Percentiles rank a stretch among this genome's conserved stretches.
These are phyloP conservation scores for Trichosurus vulpecula DNA, from an alignment of 2,797 vertebrate genomes.

Conservation along the genomic window DNA sequence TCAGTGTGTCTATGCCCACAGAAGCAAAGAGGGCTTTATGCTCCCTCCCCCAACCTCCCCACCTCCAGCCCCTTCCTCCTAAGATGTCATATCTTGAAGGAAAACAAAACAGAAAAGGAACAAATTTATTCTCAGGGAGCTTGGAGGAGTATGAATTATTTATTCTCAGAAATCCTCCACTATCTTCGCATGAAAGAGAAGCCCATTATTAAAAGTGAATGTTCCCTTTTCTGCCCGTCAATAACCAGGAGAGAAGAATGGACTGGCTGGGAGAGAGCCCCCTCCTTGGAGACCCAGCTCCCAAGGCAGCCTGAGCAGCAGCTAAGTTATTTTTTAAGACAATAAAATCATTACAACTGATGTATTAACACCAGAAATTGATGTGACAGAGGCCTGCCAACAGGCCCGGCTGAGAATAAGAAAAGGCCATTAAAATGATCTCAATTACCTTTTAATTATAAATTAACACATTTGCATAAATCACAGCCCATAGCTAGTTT, in stretches of 20 bases:
- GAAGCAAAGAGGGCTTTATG: slow-evolving; percentile 80
- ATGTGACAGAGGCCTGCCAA: slow-evolving; percentile 65
- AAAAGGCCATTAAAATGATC: slow-evolving; percentile 69
- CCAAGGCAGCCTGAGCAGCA: slow-evolving; percentile 59
- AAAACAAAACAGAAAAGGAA: slow-evolving; percentile 84
- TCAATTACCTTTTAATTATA: slow-evolving; percentile 69
- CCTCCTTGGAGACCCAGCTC: slow-evolving; percentile 76
- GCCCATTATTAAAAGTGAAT: slow-evolving; percentile 82
- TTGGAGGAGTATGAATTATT: slow-evolving; percentile 85
- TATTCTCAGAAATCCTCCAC: slow-evolving; percentile 84
- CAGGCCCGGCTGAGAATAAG: slow-evolving; percentile 63
- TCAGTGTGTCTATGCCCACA: slow-evolving; percentile 76
- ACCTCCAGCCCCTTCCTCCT: slow-evolving; percentile 66
- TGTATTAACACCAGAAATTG: slow-evolving; percentile 70
- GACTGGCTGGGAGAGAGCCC: slow-evolving; percentile 72
- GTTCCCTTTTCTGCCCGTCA: slow-evolving; percentile 82
- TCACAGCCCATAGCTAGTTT: slow-evolving; percentile 55
- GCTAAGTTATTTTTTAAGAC: slow-evolving; percentile 75
- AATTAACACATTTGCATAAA: slow-evolving; percentile 73
- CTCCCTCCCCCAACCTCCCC: slow-evolving; percentile 35
- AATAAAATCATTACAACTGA: slow-evolving; percentile 71
- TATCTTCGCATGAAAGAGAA: slow-evolving; percentile 83
- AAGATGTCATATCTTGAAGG: slow-evolving; percentile 84
- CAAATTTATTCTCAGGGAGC: slow-evolving; percentile 85
- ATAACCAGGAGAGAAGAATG: slow-evolving; percentile 80